Evolutionary conservation across 1,140 invertebrate genomes (phyloP).

Genomic region (Zaprionus tsacasi): DNA sequence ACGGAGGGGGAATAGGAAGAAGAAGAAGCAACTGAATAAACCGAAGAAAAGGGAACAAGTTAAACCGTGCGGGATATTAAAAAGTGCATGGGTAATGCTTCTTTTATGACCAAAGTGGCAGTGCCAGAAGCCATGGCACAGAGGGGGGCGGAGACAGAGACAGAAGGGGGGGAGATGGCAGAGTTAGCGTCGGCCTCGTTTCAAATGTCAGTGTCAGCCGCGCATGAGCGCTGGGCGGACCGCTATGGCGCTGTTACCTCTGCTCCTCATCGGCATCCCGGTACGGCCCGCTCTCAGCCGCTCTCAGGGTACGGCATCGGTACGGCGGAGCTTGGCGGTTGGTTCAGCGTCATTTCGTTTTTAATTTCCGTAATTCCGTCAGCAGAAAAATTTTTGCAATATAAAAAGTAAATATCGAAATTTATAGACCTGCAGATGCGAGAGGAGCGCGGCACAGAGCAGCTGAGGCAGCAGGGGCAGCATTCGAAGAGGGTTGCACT

Average conservation of each 20-base stretch:
- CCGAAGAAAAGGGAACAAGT: conserved; percentile 1
- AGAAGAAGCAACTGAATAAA: conserved; percentile 48
- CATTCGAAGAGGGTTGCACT: background rate
- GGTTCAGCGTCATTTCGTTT: conserved; percentile 82
- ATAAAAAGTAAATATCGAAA: conserved; percentile 84
- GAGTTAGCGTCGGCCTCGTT: conserved; percentile 14
- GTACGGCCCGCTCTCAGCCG: background rate
- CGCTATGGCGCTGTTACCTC: background rate
- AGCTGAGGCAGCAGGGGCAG: background rate
- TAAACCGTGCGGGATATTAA: conserved; percentile 81
- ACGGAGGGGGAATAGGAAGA: background rate
- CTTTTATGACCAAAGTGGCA: conserved; percentile 80
- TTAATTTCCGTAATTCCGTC: conserved; percentile 84
- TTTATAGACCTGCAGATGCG: conserved; percentile 84
- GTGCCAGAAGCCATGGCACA: conserved; percentile 33
- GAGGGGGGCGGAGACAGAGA: background rate
- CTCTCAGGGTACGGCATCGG: background rate
- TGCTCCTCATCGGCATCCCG: background rate
- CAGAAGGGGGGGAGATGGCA: background rate
- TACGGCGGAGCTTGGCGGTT: conserved; percentile 13
- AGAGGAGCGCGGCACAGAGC: conserved; percentile 15
- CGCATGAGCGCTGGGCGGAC: conserved; percentile 62
- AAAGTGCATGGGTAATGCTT: conserved; percentile 82
- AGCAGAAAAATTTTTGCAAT: conserved; percentile 84
- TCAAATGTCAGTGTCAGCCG: conserved; percentile 65